phyloP scores from a whole-genome alignment of 2,888 invertebrate species.

The Bedellia somnulentella region DNA sequence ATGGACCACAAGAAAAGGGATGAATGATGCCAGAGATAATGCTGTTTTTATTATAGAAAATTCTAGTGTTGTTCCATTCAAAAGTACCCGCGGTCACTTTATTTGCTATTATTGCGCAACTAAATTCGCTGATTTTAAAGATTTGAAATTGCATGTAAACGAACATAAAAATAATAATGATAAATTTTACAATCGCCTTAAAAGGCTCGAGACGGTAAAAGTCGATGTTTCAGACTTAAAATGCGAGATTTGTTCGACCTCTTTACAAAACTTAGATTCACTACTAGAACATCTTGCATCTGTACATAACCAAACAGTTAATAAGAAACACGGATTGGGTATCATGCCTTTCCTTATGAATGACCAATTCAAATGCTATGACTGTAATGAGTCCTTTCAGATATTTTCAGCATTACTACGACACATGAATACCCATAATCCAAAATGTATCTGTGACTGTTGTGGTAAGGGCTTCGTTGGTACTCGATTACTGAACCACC shows the following conservation, averaged over 20 bases:
- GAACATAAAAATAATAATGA: conserved; percentile 1
- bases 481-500: not conserved
- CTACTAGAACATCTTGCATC: conserved; percentile 39
- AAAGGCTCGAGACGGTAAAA: conserved; percentile 15
- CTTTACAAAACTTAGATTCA: conserved; percentile 28
- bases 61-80: conserved; percentile 36
- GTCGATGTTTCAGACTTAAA: conserved; percentile 42
- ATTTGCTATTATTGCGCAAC: conserved; percentile 32
- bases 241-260: conserved; percentile 32
- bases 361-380: conserved; percentile 5
- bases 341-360: conserved; percentile 25
- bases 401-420: conserved; percentile 2
- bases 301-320: conserved; percentile 32
- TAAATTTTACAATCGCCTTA: not conserved
- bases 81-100: conserved; percentile 29
- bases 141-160: conserved; percentile 1
- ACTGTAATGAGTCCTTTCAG: conserved; percentile 6
- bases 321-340: conserved; percentile 20
- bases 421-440: conserved; percentile 5
- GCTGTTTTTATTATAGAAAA: conserved; percentile 26
- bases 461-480: conserved; percentile 1
- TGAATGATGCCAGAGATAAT: conserved; percentile 27
- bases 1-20: too few relatives aligned
- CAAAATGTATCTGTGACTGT: not conserved
- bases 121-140: conserved; percentile 15